Percentiles rank a stretch among this genome's conserved stretches.
Conservation (phyloP, 2,888 invertebrate genomes). For the Dicranocentrus wangi region DNA sequence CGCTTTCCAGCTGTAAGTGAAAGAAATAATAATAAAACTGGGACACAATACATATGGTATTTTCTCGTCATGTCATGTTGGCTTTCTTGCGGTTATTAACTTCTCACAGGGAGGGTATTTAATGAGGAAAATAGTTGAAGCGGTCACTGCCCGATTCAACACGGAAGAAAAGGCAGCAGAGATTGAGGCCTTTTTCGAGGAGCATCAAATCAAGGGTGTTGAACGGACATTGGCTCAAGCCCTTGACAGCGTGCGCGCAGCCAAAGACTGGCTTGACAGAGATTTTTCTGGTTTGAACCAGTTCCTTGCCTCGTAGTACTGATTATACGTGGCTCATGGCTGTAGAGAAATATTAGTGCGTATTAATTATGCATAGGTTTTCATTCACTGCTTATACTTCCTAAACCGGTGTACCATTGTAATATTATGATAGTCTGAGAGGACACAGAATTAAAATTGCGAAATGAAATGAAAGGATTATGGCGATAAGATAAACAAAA, state of each 20-base stretch:
- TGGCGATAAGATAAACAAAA: too few relatives aligned
- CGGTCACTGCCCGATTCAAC: slow-evolving; percentile 91
- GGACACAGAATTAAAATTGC: too few relatives aligned
- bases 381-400: too few relatives aligned
- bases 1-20: slow-evolving; percentile 73
- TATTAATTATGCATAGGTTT: too few relatives aligned
- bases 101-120: slow-evolving; percentile 83
- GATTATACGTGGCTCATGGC: too few relatives aligned
- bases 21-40: too few relatives aligned
- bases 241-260: slow-evolving; percentile 91
- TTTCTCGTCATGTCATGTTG: background rate
- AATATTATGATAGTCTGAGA: too few relatives aligned
- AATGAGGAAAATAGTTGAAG: slow-evolving; percentile 87
- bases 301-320: slow-evolving; percentile 27
- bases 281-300: slow-evolving; percentile 77
- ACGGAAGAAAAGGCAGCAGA: slow-evolving; percentile 86
- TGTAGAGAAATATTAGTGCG: too few relatives aligned
- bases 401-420: too few relatives aligned
- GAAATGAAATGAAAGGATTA: too few relatives aligned
- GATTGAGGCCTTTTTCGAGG: slow-evolving; percentile 86
- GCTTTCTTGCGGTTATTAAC: slow-evolving; percentile 39
- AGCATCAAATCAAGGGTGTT: slow-evolving; percentile 84
- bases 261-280: slow-evolving; percentile 89
- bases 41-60: background rate
- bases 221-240: slow-evolving; percentile 93